Evolutionary conservation across 2,797 vertebrate species (phyloP).

Genomic region (Pempheris klunzingeri): DNA sequence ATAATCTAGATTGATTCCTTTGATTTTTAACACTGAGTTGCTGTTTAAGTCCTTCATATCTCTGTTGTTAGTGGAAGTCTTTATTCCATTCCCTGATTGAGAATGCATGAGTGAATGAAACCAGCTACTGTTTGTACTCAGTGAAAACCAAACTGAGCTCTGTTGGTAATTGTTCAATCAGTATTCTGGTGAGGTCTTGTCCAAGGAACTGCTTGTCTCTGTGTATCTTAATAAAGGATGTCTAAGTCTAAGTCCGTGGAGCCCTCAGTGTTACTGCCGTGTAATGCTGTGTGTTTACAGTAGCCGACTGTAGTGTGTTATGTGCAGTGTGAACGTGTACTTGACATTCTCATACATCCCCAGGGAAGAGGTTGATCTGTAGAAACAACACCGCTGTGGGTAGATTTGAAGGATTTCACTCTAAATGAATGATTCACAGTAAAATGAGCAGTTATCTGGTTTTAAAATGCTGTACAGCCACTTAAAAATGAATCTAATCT

Average conservation of each 20-base stretch:
- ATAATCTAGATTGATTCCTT: neutral
- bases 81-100: neutral
- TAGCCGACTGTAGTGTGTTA: neutral
- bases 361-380: neutral
- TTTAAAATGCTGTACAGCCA: neutral
- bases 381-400: neutral
- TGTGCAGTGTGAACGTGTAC: neutral
- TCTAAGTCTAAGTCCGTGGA: slow-evolving; percentile 6
- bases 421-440: neutral
- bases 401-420: neutral
- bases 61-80: neutral
- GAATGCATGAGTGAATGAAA: slow-evolving; percentile 29
- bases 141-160: slow-evolving; percentile 22
- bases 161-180: slow-evolving; percentile 26
- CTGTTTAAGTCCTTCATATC: neutral
- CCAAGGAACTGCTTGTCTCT: slow-evolving; percentile 38
- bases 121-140: neutral
- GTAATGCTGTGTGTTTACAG: slow-evolving; percentile 12
- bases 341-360: neutral
- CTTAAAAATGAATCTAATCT: neutral
- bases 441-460: neutral
- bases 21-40: neutral
- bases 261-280: slow-evolving; percentile 6
- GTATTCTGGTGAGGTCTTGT: slow-evolving; percentile 24
- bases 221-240: slow-evolving; percentile 2